Percentiles rank a stretch among this genome's conserved stretches.
Conservation (phyloP, 2,113 vertebrate genomes). For the Brachyistius frenatus region DNA sequence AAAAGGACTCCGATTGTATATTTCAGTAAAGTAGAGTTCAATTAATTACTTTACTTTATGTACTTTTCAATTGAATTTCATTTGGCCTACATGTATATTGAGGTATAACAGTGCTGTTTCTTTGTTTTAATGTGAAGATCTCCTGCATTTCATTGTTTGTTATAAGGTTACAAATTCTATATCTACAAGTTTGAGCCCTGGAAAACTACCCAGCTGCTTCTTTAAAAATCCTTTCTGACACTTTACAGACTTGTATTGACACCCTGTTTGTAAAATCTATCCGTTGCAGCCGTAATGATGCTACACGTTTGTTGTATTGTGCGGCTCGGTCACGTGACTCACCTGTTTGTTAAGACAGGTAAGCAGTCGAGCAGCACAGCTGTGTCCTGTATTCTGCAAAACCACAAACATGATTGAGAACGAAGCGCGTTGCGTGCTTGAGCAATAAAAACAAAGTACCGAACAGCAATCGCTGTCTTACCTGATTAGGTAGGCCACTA, state of each 20-base stretch:
- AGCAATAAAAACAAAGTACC: background rate
- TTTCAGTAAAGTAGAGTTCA: background rate
- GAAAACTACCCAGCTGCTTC: too few species aligned
- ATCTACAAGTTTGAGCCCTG: too few species aligned
- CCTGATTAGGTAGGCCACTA: constrained; percentile 96
- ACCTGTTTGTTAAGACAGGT: constrained; percentile 97
- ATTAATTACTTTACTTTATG: too few species aligned
- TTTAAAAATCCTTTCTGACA: too few species aligned
- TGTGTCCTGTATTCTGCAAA: constrained; percentile 93
- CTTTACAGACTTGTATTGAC: too few species aligned
- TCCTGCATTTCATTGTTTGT: too few species aligned
- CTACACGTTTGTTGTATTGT: background rate
- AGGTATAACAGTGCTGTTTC: background rate
- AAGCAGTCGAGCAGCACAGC: constrained; percentile 95
- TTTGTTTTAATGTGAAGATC: too few species aligned
- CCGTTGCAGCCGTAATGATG: too few species aligned
- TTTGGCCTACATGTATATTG: background rate
- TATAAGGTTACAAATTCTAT: too few species aligned
- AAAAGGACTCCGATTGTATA: background rate
- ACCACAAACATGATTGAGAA: constrained; percentile 15
- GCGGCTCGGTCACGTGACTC: constrained; percentile 53
- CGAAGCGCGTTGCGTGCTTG: background rate
- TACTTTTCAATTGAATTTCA: background rate
- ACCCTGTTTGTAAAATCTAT: too few species aligned
- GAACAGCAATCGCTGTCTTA: constrained; percentile 69